These are phyloP conservation scores for Hypomesus transpacificus DNA, from an alignment of 2,113 vertebrate species.

Conservation along the genomic window DNA sequence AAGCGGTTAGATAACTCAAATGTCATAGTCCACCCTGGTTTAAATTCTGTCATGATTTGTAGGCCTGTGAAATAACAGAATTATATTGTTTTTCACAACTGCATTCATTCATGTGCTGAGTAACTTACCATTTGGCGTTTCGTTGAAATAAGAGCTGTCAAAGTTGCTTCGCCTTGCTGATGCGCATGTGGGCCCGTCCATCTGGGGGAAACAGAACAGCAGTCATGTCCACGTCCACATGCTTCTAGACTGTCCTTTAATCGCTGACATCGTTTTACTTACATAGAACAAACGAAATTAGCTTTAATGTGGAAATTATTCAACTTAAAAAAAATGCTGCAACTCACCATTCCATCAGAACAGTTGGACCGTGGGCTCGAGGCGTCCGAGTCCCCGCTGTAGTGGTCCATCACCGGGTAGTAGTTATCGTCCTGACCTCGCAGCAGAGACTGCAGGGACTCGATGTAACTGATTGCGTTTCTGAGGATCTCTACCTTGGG, in stretches of 20 bases:
- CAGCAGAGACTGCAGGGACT: conserved; percentile 91
- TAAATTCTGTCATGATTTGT: no score
- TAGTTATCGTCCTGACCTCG: conserved; percentile 85
- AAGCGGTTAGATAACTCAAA: background rate
- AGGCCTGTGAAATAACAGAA: background rate
- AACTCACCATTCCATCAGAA: conserved; percentile 95
- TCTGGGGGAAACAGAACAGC: conserved; percentile 64
- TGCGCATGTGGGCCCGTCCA: conserved; percentile 81
- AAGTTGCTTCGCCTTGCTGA: conserved; percentile 79
- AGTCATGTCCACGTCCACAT: conserved; percentile 5
- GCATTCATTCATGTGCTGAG: background rate
- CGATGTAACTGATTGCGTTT: conserved; percentile 97
- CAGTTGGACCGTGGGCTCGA: conserved; percentile 96
- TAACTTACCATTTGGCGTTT: conserved; percentile 78
- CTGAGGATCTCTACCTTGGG: conserved; percentile 98
- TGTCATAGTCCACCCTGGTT: background rate
- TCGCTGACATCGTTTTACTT: background rate
- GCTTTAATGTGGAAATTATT: background rate
- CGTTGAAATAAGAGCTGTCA: conserved; percentile 82
- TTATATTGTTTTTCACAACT: conserved; percentile 1
- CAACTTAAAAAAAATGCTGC: background rate
- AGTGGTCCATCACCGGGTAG: conserved; percentile 85
- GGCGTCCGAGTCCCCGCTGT: conserved; percentile 91
- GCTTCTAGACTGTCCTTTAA: background rate
- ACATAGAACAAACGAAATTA: background rate